phyloP scores from a whole-genome alignment of 2,888 invertebrate species.

The Xanthostigma xanthostigma region DNA sequence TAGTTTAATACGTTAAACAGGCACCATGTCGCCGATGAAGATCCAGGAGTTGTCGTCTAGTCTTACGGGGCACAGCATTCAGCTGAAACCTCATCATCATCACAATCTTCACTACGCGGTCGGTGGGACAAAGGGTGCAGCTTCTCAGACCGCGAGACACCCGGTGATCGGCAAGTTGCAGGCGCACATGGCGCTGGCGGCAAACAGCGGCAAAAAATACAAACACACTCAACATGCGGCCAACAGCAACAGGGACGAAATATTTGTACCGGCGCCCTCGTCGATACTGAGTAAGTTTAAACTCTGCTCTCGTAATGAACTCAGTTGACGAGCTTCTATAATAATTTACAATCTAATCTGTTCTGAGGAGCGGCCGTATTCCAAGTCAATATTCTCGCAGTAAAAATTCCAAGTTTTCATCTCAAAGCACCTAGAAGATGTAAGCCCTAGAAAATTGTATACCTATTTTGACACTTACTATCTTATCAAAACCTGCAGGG shows the following conservation, averaged over 20 bases:
- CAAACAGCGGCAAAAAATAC: slow-evolving; percentile 12
- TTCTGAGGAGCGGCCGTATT: no score
- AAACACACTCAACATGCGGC: slow-evolving; percentile 16
- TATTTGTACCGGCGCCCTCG: slow-evolving; percentile 23
- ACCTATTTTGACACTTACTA: no score
- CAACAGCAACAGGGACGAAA: slow-evolving; percentile 24
- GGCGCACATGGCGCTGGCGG: slow-evolving; percentile 5
- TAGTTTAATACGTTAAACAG: no score
- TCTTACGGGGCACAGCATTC: slow-evolving; percentile 5
- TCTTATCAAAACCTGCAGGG: no score
- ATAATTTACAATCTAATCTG: no score
- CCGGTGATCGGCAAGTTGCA: slow-evolving; percentile 10
- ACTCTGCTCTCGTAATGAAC: no score
- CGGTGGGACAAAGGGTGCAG: background rate
- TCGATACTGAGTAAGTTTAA: slow-evolving; percentile 10
- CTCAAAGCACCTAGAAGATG: no score
- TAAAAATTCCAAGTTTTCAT: no score
- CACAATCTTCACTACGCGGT: background rate
- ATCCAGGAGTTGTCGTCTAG: background rate
- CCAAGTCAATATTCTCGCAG: no score
- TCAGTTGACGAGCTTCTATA: no score
- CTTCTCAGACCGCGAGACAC: background rate
- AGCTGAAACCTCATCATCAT: background rate
- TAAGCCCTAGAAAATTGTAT: no score
- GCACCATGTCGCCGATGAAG: no score